phyloP scores from a whole-genome alignment of 2,113 vertebrate species.

The Sebastes fasciatus region DNA sequence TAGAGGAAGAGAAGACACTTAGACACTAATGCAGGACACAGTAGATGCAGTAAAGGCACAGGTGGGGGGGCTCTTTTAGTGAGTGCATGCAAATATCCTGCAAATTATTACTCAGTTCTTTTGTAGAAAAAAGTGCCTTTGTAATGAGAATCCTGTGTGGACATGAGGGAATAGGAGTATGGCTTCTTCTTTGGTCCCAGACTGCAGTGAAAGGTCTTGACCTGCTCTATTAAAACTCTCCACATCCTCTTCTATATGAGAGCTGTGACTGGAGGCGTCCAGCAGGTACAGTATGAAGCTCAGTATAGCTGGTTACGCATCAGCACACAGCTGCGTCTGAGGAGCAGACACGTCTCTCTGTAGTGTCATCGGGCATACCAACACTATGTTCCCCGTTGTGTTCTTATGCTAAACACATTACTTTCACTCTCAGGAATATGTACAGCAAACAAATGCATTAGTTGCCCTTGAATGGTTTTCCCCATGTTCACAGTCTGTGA shows the following conservation, averaged over 20 bases:
- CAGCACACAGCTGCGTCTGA: not conserved
- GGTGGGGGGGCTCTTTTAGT: not conserved
- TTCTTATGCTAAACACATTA: conserved; percentile 33
- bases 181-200: conserved; percentile 38
- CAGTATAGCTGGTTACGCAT: conserved; percentile 6
- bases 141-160: conserved; percentile 37
- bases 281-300: conserved; percentile 8
- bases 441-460: conserved; percentile 38
- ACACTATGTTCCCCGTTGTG: not conserved
- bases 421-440: conserved; percentile 29
- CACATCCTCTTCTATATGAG: conserved; percentile 31
- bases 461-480: not conserved
- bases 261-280: not conserved
- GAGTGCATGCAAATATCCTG: conserved; percentile 25
- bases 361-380: not conserved
- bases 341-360: not conserved
- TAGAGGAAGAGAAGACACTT: not conserved
- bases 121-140: conserved; percentile 6
- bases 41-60: not conserved
- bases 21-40: not conserved
- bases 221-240: conserved; percentile 8
- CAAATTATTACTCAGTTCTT: conserved; percentile 40
- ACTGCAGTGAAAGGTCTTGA: conserved; percentile 37
- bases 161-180: not conserved
- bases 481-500: conserved; percentile 19